phyloP scores from a whole-genome alignment of 2,888 invertebrate genomes.

The Lumbricus terrestris region DNA sequence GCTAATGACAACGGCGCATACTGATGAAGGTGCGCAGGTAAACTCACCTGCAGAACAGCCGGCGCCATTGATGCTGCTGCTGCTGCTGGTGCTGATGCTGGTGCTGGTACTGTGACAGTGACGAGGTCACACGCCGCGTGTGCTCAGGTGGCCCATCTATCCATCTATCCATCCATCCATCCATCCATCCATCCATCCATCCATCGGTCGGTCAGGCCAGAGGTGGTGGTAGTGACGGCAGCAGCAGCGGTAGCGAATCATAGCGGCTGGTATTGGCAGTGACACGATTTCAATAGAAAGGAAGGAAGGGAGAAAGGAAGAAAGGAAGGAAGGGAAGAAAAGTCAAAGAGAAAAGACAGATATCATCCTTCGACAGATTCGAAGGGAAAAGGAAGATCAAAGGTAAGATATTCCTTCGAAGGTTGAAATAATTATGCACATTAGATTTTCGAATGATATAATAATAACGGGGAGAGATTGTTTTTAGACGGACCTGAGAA shows the following conservation, averaged over 20 bases:
- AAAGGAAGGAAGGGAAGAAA: neutral
- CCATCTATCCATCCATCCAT: too few species aligned
- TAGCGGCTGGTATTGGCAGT: neutral
- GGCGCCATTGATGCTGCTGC: neutral
- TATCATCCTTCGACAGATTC: too few species aligned
- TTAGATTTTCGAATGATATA: too few species aligned
- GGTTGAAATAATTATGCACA: too few species aligned
- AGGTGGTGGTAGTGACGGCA: neutral
- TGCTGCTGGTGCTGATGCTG: constrained; percentile 5
- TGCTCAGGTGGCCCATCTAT: neutral
- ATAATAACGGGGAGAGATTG: too few species aligned
- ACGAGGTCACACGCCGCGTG: neutral
- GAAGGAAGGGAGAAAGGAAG: neutral
- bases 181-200: too few species aligned
- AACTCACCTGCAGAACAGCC: neutral
- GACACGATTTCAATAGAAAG: neutral
- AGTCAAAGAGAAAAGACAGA: neutral
- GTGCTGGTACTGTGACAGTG: neutral
- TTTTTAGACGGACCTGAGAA: too few species aligned
- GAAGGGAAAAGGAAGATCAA: too few species aligned
- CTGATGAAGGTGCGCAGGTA: constrained; percentile 4
- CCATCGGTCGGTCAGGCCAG: neutral
- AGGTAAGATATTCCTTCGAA: too few species aligned
- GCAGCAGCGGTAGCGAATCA: neutral
- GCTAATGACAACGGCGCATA: constrained; percentile 16